These are phyloP conservation scores for Leptobrachium leishanense DNA, from an alignment of 2,113 vertebrate genomes.

Conservation along the genomic window DNA sequence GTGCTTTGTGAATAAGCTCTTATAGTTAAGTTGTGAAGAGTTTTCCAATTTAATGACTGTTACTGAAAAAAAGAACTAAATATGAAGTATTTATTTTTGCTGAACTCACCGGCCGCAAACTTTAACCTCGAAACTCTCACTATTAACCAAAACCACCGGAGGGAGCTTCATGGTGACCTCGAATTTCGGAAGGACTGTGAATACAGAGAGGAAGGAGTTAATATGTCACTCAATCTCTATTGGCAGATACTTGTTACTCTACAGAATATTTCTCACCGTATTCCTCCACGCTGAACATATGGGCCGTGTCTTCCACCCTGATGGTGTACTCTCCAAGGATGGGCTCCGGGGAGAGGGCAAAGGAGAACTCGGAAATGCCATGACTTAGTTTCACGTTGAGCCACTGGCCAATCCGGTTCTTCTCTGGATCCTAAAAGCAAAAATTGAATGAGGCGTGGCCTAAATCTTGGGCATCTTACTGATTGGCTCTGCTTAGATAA, in stretches of 20 bases:
- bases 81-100: not conserved
- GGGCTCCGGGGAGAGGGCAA: slow-evolving; percentile 55
- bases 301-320: slow-evolving; percentile 30
- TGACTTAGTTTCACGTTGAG: slow-evolving; percentile 46
- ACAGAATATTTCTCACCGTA: slow-evolving; percentile 48
- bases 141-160: slow-evolving; percentile 51
- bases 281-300: slow-evolving; percentile 56
- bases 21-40: no score
- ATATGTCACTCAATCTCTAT: not conserved
- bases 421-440: slow-evolving; percentile 53
- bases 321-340: slow-evolving; percentile 51
- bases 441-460: no score
- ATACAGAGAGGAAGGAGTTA: slow-evolving; percentile 15
- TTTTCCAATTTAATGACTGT: no score
- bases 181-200: slow-evolving; percentile 58
- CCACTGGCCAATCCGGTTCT: slow-evolving; percentile 57
- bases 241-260: not conserved
- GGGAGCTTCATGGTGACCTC: slow-evolving; percentile 60
- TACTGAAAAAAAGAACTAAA: no score
- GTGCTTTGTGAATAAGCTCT: no score
- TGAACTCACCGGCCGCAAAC: slow-evolving; percentile 57
- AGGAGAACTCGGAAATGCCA: slow-evolving; percentile 59
- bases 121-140: slow-evolving; percentile 45
- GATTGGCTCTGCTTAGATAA: no score
- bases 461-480: no score